phyloP scores from a whole-genome alignment of 1,140 invertebrate species.

The Trinorchestia longiramus region DNA sequence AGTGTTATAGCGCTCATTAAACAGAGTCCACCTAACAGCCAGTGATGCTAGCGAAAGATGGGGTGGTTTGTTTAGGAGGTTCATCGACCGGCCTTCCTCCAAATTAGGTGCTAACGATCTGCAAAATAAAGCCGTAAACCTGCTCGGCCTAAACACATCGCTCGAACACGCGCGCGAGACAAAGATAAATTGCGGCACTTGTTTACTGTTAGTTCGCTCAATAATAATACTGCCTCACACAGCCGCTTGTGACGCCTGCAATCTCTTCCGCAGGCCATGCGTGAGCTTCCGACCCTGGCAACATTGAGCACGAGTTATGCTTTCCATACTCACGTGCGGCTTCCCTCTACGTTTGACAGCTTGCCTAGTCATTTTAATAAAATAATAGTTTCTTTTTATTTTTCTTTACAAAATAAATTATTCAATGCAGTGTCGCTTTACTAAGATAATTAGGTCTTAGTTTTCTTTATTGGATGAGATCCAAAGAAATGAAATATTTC shows the following conservation, averaged over 20 bases:
- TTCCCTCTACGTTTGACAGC: background rate
- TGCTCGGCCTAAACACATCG: constrained; percentile 40
- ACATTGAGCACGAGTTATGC: background rate
- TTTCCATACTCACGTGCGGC: background rate
- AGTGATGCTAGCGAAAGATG: background rate
- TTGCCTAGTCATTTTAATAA: too few species aligned
- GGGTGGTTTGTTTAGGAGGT: constrained; percentile 20
- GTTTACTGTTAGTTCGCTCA: constrained; percentile 12
- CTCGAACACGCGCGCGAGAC: constrained; percentile 11
- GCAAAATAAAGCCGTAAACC: constrained; percentile 42
- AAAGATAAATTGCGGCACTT: constrained; percentile 19
- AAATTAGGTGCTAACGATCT: constrained; percentile 48
- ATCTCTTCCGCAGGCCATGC: background rate
- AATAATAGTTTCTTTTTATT: too few species aligned
- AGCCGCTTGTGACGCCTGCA: background rate
- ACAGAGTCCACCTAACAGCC: background rate
- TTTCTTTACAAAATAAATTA: too few species aligned
- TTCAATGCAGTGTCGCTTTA: too few species aligned
- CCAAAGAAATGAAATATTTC: background rate
- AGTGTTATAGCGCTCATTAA: background rate
- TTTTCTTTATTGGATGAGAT: background rate
- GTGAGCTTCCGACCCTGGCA: background rate
- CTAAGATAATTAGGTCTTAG: too few species aligned
- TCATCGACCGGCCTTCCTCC: background rate
- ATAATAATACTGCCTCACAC: background rate